These are phyloP conservation scores for Tadarida brasiliensis DNA, from an alignment of 2,797 vertebrate species.

Conservation along the genomic window DNA sequence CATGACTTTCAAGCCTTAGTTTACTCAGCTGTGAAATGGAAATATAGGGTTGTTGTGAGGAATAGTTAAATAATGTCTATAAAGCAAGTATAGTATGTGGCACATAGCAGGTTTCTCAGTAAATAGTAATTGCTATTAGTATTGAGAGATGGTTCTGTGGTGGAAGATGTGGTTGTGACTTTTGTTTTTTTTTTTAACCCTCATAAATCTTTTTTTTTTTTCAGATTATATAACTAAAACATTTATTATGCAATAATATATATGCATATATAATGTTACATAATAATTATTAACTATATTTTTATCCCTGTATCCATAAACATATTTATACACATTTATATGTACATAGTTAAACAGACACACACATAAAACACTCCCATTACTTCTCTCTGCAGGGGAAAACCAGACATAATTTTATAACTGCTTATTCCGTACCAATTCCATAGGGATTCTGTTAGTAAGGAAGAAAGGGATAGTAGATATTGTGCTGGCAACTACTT, in stretches of 20 bases:
- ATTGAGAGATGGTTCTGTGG: constrained; percentile 38
- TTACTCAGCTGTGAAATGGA: constrained; percentile 21
- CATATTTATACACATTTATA: not conserved
- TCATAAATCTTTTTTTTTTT: not conserved
- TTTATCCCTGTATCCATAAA: constrained; percentile 29
- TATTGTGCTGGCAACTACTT: not conserved
- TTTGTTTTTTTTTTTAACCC: not conserved
- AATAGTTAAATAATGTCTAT: not conserved
- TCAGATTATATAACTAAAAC: not conserved
- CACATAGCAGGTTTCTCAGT: not conserved
- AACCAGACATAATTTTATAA: constrained; percentile 32
- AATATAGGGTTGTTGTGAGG: not conserved
- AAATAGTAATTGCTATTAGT: not conserved
- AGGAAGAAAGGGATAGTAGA: not conserved
- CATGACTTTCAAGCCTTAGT: not conserved
- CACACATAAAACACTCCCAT: not conserved
- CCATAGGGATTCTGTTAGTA: not conserved
- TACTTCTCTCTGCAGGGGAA: not conserved
- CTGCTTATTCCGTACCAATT: not conserved
- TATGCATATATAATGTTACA: not conserved
- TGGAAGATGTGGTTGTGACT: not conserved
- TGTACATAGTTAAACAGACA: not conserved
- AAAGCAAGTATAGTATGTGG: not conserved
- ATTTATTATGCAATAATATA: not conserved
- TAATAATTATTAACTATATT: constrained; percentile 49